Percentiles rank a stretch among this genome's conserved stretches.
Conservation (phyloP, 35 echinoderm and acorn worm species). For the Holothuria glaberrima region DNA sequence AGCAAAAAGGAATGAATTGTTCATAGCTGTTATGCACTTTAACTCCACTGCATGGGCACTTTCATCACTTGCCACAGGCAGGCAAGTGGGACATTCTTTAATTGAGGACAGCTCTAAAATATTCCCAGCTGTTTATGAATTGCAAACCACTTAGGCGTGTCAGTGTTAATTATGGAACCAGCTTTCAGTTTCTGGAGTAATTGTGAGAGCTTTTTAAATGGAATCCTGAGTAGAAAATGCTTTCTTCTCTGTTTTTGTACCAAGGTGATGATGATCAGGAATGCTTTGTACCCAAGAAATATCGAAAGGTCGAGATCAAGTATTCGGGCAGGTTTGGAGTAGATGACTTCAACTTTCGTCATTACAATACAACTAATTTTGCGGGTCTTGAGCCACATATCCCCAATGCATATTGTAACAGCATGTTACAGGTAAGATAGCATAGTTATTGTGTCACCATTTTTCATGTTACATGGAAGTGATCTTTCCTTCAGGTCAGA, state of each 20-base stretch:
- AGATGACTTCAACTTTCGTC: constrained; percentile 97
- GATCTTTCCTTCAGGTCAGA: too few relatives aligned
- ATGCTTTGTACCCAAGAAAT: constrained; percentile 95
- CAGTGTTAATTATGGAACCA: too few relatives aligned
- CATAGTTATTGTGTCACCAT: too few relatives aligned
- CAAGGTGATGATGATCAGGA: constrained; percentile 72
- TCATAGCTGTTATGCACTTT: too few relatives aligned
- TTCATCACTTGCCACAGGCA: too few relatives aligned
- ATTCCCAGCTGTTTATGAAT: not conserved
- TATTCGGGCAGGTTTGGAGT: constrained; percentile 90
- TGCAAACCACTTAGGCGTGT: too few relatives aligned
- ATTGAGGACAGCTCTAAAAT: too few relatives aligned
- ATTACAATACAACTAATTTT: constrained; percentile 99
- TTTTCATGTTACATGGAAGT: too few relatives aligned
- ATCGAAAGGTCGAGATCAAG: constrained; percentile 98
- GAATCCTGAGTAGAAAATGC: not conserved
- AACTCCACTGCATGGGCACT: too few relatives aligned
- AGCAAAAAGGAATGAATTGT: too few relatives aligned
- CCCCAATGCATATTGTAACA: constrained; percentile 99
- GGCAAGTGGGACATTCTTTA: too few relatives aligned
- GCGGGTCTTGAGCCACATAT: constrained; percentile 99
- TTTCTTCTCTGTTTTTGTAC: not conserved
- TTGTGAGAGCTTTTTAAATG: not conserved
- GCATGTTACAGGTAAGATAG: constrained; percentile 92
- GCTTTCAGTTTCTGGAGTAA: not conserved